Evolutionary conservation across 2,888 invertebrate genomes (phyloP), one percentile per base, ranked within the genome.

Genomic region (Gerris lacustris): DNA sequence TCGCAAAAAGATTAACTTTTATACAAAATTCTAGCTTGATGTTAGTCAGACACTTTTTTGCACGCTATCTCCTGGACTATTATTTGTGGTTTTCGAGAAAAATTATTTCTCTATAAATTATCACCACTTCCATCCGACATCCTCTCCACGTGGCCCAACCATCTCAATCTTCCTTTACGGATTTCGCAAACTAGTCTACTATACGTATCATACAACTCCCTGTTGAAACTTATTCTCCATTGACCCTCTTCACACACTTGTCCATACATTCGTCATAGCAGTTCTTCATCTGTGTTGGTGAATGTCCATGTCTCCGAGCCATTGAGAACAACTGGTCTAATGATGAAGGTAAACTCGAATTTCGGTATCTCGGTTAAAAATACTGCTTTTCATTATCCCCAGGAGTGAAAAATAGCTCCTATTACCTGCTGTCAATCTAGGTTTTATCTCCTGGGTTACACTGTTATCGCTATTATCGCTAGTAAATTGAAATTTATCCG

Each of bases 301-400:
- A 69, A 11, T 4, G 71, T 71, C 71, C 71, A 71, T 11, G 66
- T 17, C 69, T 71, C 71, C 6, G 69, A 67, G 11, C 69, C 63
- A 67, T 71, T 69, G 15, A 67, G 66, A 6, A 71, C 63, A 6
- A 69, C 71, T 18, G 71, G 67, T n/a, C 69, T 66, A 17, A 69
- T 66, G 45, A 69, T 7, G 7, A 55, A 55, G 9, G 55, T 11
- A 55, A 15, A 5, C 15, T 55, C 55, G 55, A 55, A 55, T 55
- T 55, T 55, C 5, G 15, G 5, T 2, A 15, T 55, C 55, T 55
- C 31, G 31, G 31, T 4, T 31, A 2, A 31, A 2, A 31, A 31
- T 31, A 31, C 31, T 31, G 31, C 1, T 31, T 31, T 31, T 31
- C 31, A 31, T 31, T 31, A 31, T 1, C 31, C 31, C 31, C 55